Conservation (phyloP, 2,113 vertebrate species). For the Coturnix japonica region DNA sequence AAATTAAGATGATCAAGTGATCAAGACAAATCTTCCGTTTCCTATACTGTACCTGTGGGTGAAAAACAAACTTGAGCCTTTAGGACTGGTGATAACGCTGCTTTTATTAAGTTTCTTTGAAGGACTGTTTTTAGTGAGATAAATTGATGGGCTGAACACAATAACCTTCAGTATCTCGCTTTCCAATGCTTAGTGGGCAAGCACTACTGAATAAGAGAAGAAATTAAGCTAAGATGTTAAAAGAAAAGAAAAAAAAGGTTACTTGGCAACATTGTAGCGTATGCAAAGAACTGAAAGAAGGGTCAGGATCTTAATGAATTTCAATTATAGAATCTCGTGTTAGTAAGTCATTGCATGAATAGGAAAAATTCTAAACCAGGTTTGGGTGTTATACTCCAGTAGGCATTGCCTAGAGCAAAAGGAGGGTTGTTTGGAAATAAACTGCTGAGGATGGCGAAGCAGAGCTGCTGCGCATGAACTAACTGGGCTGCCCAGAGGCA, state of each 20-base stretch:
- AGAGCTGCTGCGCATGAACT: neutral
- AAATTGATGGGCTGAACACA: conserved; percentile 31
- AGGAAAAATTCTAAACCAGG: neutral
- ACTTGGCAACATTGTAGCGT: conserved; percentile 30
- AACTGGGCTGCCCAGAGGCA: neutral
- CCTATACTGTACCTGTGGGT: neutral
- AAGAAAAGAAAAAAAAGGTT: neutral
- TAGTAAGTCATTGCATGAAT: neutral
- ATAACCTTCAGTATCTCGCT: conserved; percentile 23
- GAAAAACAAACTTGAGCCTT: neutral
- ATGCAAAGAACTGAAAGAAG: neutral
- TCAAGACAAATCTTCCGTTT: neutral
- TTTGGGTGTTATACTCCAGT: neutral
- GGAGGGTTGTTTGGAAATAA: neutral
- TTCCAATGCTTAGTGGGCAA: neutral
- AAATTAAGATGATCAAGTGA: no score
- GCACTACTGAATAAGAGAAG: neutral
- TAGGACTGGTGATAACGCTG: neutral
- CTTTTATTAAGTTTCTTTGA: conserved; percentile 40
- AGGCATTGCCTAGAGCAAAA: neutral
- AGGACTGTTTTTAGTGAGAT: conserved; percentile 19
- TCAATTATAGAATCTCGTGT: conserved; percentile 30
- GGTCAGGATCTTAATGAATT: conserved; percentile 16
- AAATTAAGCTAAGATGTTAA: neutral
- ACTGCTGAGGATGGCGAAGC: neutral